These are phyloP conservation scores for Drosophila pectinifera DNA, from an alignment of 1,140 invertebrate species.

Conservation along the genomic window DNA sequence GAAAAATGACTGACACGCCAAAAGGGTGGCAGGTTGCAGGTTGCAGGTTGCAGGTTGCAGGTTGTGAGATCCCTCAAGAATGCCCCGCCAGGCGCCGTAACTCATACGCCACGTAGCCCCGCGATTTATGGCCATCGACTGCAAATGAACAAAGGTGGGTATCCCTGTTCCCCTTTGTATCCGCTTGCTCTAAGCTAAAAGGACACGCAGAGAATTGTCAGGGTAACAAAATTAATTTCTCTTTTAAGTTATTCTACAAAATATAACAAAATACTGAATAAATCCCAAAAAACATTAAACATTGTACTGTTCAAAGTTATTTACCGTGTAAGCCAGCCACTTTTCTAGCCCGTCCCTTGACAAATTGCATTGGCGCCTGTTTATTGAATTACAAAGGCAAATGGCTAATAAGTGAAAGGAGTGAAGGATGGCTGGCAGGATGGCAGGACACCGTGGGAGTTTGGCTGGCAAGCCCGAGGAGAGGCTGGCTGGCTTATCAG, in stretches of 20 bases:
- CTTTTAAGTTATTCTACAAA: too few species aligned
- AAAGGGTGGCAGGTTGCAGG: slow-evolving; percentile 3
- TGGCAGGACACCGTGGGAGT: not conserved
- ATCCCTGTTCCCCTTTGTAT: not conserved
- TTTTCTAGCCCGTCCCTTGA: slow-evolving; percentile 40
- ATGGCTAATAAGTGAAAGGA: slow-evolving; percentile 21
- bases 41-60: slow-evolving; percentile 4
- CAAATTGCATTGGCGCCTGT: slow-evolving; percentile 73
- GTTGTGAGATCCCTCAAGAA: slow-evolving; percentile 20
- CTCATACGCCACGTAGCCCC: slow-evolving; percentile 66
- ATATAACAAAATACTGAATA: not conserved
- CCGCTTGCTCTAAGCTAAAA: too few species aligned
- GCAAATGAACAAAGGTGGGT: slow-evolving; percentile 68
- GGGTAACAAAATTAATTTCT: not conserved
- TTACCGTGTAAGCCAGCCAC: not conserved
- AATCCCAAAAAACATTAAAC: not conserved
- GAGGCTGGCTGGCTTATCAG: slow-evolving; percentile 14
- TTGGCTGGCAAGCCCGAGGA: not conserved
- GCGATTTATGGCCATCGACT: slow-evolving; percentile 73
- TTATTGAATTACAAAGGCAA: slow-evolving; percentile 65
- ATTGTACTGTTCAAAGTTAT: too few species aligned
- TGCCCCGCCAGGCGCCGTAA: slow-evolving; percentile 34
- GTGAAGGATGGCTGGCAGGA: not conserved
- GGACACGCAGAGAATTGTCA: not conserved
- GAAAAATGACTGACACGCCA: slow-evolving; percentile 71